Percentiles rank a stretch among this genome's conserved stretches.
Evolutionary conservation across 2,113 vertebrate species (phyloP).

Genomic region (Osmerus eperlanus): DNA sequence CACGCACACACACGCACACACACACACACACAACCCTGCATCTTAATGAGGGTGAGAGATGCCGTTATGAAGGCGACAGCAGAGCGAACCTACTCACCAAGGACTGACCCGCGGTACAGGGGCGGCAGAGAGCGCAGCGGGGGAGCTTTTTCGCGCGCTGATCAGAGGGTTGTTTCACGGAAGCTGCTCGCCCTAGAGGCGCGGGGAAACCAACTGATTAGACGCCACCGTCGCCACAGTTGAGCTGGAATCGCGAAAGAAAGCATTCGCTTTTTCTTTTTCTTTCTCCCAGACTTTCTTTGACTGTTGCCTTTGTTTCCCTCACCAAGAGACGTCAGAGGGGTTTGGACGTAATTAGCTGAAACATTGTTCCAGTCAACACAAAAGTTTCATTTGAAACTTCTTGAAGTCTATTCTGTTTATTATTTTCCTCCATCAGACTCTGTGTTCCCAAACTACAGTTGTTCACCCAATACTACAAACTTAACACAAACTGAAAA

Average conservation of each 20-base stretch:
- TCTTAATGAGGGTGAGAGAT: slow-evolving; percentile 69
- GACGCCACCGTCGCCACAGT: slow-evolving; percentile 67
- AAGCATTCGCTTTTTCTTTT: slow-evolving; percentile 63
- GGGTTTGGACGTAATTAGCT: slow-evolving; percentile 76
- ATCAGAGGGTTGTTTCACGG: slow-evolving; percentile 67
- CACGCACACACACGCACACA: slow-evolving; percentile 13
- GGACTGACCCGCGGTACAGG: slow-evolving; percentile 74
- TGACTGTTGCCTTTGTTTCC: slow-evolving; percentile 75
- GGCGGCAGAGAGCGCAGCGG: slow-evolving; percentile 61
- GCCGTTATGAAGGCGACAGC: slow-evolving; percentile 62
- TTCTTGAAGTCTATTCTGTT: slow-evolving; percentile 63
- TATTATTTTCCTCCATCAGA: slow-evolving; percentile 64
- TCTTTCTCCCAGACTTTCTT: slow-evolving; percentile 47
- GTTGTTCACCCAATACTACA: too few relatives aligned
- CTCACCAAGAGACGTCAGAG: slow-evolving; percentile 59
- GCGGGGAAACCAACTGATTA: slow-evolving; percentile 71
- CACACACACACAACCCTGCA: slow-evolving; percentile 41
- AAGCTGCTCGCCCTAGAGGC: slow-evolving; percentile 66
- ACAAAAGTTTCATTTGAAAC: slow-evolving; percentile 67
- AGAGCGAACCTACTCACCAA: slow-evolving; percentile 68
- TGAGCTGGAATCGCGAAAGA: slow-evolving; percentile 68
- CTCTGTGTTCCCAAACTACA: slow-evolving; percentile 60
- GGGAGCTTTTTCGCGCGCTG: slow-evolving; percentile 65
- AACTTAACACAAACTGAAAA: too few relatives aligned
- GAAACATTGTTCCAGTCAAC: slow-evolving; percentile 61